Base-by-base conservation (phyloP, 2,888 invertebrate genomes). In the Sinelater perroti region DNA sequence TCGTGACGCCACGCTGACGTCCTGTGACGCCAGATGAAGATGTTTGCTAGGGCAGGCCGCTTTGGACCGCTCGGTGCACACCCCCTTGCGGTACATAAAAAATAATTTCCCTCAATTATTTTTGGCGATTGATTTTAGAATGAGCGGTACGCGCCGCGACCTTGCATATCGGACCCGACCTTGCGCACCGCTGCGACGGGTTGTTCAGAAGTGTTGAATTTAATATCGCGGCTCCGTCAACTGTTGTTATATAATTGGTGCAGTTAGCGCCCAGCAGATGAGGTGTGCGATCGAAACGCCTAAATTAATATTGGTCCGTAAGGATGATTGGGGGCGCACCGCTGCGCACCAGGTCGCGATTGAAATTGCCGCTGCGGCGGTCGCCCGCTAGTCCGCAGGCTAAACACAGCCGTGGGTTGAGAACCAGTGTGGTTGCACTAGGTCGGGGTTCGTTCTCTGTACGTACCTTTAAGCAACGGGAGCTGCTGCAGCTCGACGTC, bases 381-480 rank as follows among this genome's bases (percentile, higher is more conserved):
- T n/a, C n/a, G n/a, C n/a, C n/a, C n/a, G n/a, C n/a, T n/a, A n/a
- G n/a, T 14, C 16, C 35, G 26, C 24, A 42, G 16, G 26, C 14
- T 42, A 14, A 42, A 24, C 21, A 13, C 38, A 11, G 1, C 38
- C 38, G 36, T 17, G 7, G 8, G 18, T 18, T 18, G 35, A 21
- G 40, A 21, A 21, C 21, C 20, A 11, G 21, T 42, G 26, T 24
- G 46, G 16, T 46, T 30, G 35, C 33, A 21, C 26, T 51, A 47
- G 50, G 51, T 38, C 54, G 53, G 33, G 20, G 38, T 28, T 49
- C n/a, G n/a, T n/a, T n/a, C n/a, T n/a, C n/a, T n/a, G n/a, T n/a
- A n/a, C n/a, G n/a, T 76, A 98, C 98, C 98, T 94, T 97, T 98
- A 72, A 99, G 87, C 76, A 92, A 88, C 72, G 98, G 97, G 81